A percentile compares a stretch with the other conserved stretches of the same genome.
phyloP scores from a whole-genome alignment of 2,113 vertebrate genomes.

The Eonycteris spelaea region DNA sequence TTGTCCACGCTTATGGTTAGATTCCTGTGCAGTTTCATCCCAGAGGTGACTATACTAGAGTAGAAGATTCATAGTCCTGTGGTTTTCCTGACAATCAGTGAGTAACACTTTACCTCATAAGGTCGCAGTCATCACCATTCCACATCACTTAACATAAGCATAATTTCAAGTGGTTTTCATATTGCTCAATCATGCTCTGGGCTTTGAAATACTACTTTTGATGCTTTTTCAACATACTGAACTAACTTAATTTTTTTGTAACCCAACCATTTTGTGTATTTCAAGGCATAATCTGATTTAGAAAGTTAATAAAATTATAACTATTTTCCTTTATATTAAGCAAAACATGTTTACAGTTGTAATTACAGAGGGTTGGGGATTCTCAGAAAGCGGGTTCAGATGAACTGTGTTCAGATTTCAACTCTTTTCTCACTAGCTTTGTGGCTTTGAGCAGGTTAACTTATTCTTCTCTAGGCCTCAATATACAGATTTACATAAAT shows the following conservation, averaged over 20 bases:
- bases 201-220: conserved; percentile 19
- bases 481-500: conserved; percentile 11
- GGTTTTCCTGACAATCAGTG: conserved; percentile 33
- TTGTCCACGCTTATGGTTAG: conserved; percentile 34
- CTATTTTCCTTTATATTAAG: conserved; percentile 19
- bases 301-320: conserved; percentile 12
- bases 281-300: neutral
- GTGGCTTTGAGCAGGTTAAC: neutral
- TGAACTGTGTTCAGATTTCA: neutral
- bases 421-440: neutral
- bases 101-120: conserved; percentile 25
- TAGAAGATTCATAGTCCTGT: conserved; percentile 40
- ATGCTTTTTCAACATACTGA: conserved; percentile 29
- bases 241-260: conserved; percentile 18
- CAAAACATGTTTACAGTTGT: conserved; percentile 18
- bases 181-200: neutral
- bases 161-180: conserved; percentile 29
- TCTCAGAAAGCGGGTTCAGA: neutral
- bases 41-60: conserved; percentile 7
- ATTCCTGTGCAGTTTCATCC: conserved; percentile 40
- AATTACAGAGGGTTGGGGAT: neutral
- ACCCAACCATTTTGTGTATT: neutral
- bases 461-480: conserved; percentile 15
- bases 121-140: conserved; percentile 35
- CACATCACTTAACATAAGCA: conserved; percentile 23